Evolutionary conservation across 1,140 invertebrate species (phyloP).

Genomic region (Ips nitidus): DNA sequence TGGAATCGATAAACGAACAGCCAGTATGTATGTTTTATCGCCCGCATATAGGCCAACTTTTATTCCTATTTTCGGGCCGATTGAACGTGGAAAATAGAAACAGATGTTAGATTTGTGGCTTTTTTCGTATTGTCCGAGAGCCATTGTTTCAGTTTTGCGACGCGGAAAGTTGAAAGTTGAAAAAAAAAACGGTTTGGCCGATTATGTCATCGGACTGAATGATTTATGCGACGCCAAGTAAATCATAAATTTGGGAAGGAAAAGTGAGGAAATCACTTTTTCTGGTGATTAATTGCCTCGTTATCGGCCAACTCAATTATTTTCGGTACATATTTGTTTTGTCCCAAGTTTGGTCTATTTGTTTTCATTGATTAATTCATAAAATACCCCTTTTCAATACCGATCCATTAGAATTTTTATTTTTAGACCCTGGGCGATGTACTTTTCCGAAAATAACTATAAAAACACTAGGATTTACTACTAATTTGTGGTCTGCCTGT

Average conservation of each 20-base stretch:
- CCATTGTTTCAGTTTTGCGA: constrained; percentile 1
- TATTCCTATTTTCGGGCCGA: constrained; percentile 43
- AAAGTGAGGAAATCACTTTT: constrained; percentile 5
- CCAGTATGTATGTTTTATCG: constrained; percentile 40
- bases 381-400: too few relatives aligned
- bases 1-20: constrained; percentile 17
- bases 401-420: too few relatives aligned
- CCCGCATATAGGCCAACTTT: constrained; percentile 40
- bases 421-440: too few relatives aligned
- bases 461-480: too few relatives aligned
- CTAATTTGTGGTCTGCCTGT: too few relatives aligned
- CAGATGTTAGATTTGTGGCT: constrained; percentile 5
- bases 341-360: not conserved
- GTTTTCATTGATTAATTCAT: constrained; percentile 1
- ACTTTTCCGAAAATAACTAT: too few relatives aligned
- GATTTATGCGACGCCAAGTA: constrained; percentile 1
- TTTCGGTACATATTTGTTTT: constrained; percentile 2
- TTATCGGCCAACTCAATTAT: not conserved
- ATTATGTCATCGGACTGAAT: not conserved
- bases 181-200: not conserved
- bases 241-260: constrained; percentile 4
- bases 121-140: not conserved
- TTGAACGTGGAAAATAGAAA: constrained; percentile 21
- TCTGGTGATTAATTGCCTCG: constrained; percentile 1
- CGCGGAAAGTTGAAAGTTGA: not conserved